Conservation (phyloP, 2,113 vertebrate genomes). For the Oryzias celebensis region DNA sequence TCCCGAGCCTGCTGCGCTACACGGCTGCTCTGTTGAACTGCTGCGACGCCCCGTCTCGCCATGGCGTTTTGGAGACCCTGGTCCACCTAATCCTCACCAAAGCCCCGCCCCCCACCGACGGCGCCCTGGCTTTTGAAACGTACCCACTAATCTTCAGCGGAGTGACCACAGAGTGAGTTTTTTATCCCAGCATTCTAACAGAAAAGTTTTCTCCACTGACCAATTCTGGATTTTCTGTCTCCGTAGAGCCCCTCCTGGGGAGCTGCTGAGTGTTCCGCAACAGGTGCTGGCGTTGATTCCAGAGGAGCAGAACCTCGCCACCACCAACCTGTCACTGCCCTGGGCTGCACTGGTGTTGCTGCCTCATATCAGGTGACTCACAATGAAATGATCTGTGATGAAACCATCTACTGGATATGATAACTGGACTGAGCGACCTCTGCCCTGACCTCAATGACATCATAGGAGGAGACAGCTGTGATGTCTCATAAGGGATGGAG, state of each 20-base stretch:
- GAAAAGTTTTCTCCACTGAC: no score
- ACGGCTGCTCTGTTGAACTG: conserved; percentile 75
- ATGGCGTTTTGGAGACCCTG: conserved; percentile 80
- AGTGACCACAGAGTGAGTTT: conserved; percentile 74
- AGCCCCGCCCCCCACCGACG: conserved; percentile 86
- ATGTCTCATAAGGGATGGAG: no score
- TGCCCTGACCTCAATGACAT: no score
- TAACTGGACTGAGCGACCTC: no score
- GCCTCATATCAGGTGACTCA: conserved; percentile 87
- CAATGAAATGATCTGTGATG: not conserved
- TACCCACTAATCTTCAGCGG: conserved; percentile 88
- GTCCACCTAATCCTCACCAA: conserved; percentile 89
- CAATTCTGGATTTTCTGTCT: not conserved
- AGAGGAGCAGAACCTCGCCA: conserved; percentile 49
- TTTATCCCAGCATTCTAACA: no score
- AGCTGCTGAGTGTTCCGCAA: conserved; percentile 31
- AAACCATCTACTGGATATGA: not conserved
- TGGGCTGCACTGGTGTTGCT: conserved; percentile 91
- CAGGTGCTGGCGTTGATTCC: conserved; percentile 77
- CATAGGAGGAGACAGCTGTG: no score
- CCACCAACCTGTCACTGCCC: conserved; percentile 79
- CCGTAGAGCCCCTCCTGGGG: not conserved
- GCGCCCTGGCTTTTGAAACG: conserved; percentile 93
- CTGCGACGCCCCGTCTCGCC: conserved; percentile 59
- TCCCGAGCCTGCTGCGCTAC: conserved; percentile 86